Evolutionary conservation across 2,113 vertebrate species (phyloP), one percentile per base, ranked within the genome.

Genomic region (Nothobranchius kuhntae): DNA sequence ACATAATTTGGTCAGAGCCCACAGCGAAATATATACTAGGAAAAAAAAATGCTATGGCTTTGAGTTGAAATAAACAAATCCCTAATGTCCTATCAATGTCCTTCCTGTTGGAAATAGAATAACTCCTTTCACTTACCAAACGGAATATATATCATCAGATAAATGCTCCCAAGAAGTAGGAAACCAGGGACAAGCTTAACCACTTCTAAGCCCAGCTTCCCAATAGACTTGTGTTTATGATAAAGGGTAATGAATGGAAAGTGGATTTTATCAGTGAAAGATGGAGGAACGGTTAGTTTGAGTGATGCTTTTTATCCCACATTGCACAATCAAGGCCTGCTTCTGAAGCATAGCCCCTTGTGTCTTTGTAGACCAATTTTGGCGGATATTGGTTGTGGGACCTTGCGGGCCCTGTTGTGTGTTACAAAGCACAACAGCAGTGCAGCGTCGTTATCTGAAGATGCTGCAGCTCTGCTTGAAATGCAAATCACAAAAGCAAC

Each of bases 21-120:
- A 57, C 87, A 75, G 75, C 82, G 58, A 89, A 89, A 87, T 86
- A 86, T 89, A 86, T 81, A 84, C 85, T 86, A 75, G 83, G 84
- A 85, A 90, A 84, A 91, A 85, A 91, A 85, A 91, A 86, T 84
- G 80, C 80, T 81, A 68, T 77, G 85, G 83, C 80, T 91, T 91
- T 85, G 78, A 91, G 84, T 89, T 86, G 85, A 89, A 89, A 91
- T 92, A 87, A 90, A 89, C 86, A 92, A 91, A 91, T 91, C 89
- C 89, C 89, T 87, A 86, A 92, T 90, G 89, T 69, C 86, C 89
- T 89, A 91, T 92, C 90, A 87, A 78, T 86, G 89, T 91, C 87
- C 80, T 92, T 93, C 86, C 90, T 92, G 78, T 87, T 91, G 80
- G 78, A 85, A 84, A 87, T 82, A 80, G 84, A 89, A 89, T 87